Evolutionary conservation across 2,888 invertebrate genomes (phyloP).

Genomic region (Acleris cristana): DNA sequence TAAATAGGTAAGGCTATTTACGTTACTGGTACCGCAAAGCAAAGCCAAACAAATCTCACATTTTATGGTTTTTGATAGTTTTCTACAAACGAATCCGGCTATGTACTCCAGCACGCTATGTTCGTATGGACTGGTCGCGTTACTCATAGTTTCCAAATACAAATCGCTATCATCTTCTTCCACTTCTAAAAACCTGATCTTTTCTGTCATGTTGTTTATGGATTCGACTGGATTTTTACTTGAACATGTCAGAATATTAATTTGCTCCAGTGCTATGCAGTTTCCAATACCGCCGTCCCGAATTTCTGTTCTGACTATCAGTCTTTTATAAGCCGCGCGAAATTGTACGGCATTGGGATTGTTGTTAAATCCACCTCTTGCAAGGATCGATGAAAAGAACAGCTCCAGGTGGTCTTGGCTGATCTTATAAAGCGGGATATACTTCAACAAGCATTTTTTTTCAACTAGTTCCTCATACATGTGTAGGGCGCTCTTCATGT

Average conservation of each 20-base stretch:
- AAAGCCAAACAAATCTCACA: slow-evolving; percentile 1
- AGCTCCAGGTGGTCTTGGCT: too few relatives aligned
- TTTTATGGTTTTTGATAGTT: slow-evolving; percentile 4
- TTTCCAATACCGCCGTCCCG: too few relatives aligned
- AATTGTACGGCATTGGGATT: too few relatives aligned
- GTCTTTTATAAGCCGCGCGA: too few relatives aligned
- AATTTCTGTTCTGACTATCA: too few relatives aligned
- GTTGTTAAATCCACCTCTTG: too few relatives aligned
- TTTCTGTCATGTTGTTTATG: slow-evolving; percentile 25
- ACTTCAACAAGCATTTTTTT: too few relatives aligned
- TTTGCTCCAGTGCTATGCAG: too few relatives aligned
- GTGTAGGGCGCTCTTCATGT: too few relatives aligned
- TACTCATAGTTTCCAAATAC: slow-evolving; percentile 3
- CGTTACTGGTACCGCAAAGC: not conserved
- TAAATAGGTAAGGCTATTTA: not conserved
- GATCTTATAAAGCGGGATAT: too few relatives aligned
- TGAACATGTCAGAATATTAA: slow-evolving; percentile 38
- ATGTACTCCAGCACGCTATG: slow-evolving; percentile 12
- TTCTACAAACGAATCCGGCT: slow-evolving; percentile 17
- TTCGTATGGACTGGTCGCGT: not conserved
- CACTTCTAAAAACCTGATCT: slow-evolving; percentile 13
- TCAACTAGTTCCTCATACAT: too few relatives aligned
- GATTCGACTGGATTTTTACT: slow-evolving; percentile 30
- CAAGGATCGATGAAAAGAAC: too few relatives aligned
- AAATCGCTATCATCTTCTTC: slow-evolving; percentile 31